Evolutionary conservation across 2,888 invertebrate species (phyloP), one percentile per base, ranked within the genome.

Genomic region (Agriopis marginaria): DNA sequence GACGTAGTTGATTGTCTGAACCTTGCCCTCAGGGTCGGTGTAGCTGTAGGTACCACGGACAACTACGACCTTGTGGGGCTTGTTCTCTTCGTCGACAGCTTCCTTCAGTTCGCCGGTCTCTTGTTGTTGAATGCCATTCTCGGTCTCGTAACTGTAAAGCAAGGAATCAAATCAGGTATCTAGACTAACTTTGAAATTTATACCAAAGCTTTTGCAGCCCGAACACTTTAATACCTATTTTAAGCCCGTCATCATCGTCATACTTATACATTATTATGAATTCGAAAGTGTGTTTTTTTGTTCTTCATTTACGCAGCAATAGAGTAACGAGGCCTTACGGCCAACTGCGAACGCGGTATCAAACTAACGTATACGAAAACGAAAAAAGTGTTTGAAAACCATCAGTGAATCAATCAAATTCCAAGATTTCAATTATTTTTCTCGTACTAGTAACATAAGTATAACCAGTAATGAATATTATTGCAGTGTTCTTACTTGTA

Each of bases 1-100:
- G 68, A 84, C 84, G 90, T 96, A 96, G 54, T 83, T 93, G 76
- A 96, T 77, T 45, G 86, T 83, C 75, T 95, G 93, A 3, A 89
- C 86, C 14, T 93, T 92, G 73, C 96, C 96, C 11, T 96, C 95
- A 0, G 90, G 87, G 66, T 95, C 91, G 5, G 90, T 87, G 89
- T 95, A 96, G 0, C 94, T 87, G 89, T 93, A 96, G 3, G 93
- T 89, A 14, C 96, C 96, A 73, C 95, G 95, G 40, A 96, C 95
- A 0, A 94, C 91, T 80, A 96, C 89, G 32, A 95, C 95, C 70
- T 85, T 87, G 32, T 93, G 93, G 32, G 94, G 95, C 77, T 95
- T 95, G 79, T 95, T 95, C 9, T 96, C 96, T 49, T 94, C 94
- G 75, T 95, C 95, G 72, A 95, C 89, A 10, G 77, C 79, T 56